Conservation (phyloP, 2,113 vertebrate genomes). For the Apaloderma vittatum region DNA sequence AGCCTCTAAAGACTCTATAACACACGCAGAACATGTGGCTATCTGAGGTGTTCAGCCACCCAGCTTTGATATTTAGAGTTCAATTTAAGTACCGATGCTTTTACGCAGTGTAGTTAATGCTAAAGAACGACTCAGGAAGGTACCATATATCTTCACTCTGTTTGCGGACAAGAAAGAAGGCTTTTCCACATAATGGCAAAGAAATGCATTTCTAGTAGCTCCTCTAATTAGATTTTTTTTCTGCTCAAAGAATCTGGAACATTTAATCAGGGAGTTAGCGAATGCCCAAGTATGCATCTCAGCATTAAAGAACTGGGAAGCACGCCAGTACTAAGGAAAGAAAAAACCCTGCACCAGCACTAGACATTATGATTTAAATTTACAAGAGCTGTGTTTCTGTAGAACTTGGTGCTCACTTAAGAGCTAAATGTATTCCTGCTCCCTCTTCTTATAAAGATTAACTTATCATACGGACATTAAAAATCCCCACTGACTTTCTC, state of each 20-base stretch:
- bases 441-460: background rate
- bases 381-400: background rate
- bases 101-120: background rate
- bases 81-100: background rate
- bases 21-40: rapidly evolving
- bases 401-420: background rate
- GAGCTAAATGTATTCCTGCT: background rate
- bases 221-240: background rate
- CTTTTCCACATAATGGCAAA: background rate
- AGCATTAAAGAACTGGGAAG: background rate
- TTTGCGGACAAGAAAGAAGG: background rate
- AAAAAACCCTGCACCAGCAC: background rate
- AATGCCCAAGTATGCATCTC: background rate
- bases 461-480: rapidly evolving
- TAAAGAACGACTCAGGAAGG: background rate
- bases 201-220: background rate
- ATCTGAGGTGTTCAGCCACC: background rate
- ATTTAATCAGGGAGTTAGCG: background rate
- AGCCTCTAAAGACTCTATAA: background rate
- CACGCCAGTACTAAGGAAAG: background rate
- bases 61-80: background rate
- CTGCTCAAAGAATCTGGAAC: background rate
- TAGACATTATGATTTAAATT: background rate
- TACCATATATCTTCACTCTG: background rate
- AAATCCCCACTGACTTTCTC: rapidly evolving